phyloP scores from a whole-genome alignment of 2,888 invertebrate species.

The Drosophila testacea region DNA sequence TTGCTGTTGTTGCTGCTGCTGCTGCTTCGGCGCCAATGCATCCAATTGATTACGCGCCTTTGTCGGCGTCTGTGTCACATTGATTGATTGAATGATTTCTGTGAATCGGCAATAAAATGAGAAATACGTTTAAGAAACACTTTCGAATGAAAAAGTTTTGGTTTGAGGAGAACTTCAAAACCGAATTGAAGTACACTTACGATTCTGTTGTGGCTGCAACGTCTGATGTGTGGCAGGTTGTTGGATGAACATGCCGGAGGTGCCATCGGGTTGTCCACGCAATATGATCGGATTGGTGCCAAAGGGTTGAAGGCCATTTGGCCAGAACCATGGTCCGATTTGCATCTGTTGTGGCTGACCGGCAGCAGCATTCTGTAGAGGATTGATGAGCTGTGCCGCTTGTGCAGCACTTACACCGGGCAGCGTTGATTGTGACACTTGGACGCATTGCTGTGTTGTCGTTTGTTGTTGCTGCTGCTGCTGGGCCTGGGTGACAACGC shows the following conservation, averaged over 20 bases:
- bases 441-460: slow-evolving; percentile 89
- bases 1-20: slow-evolving; percentile 64
- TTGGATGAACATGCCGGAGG: slow-evolving; percentile 92
- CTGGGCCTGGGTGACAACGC: slow-evolving; percentile 49
- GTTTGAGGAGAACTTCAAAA: no score
- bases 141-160: no score
- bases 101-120: slow-evolving; percentile 5
- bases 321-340: slow-evolving; percentile 93
- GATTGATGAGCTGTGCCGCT: slow-evolving; percentile 90
- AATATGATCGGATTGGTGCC: slow-evolving; percentile 91
- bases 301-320: slow-evolving; percentile 89
- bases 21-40: slow-evolving; percentile 84
- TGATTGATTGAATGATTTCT: slow-evolving; percentile 84
- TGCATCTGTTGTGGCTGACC: slow-evolving; percentile 89
- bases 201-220: slow-evolving; percentile 88
- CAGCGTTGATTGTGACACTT: slow-evolving; percentile 89
- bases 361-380: slow-evolving; percentile 88
- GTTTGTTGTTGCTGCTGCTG: slow-evolving; percentile 82
- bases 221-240: slow-evolving; percentile 86
- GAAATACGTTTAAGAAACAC: slow-evolving; percentile 16
- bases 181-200: slow-evolving; percentile 84
- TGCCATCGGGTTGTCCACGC: slow-evolving; percentile 91
- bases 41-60: slow-evolving; percentile 87
- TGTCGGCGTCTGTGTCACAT: slow-evolving; percentile 83
- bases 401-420: slow-evolving; percentile 85